Base-by-base conservation (phyloP, 2,888 invertebrate species). In the Drosophila infuscata region DNA sequence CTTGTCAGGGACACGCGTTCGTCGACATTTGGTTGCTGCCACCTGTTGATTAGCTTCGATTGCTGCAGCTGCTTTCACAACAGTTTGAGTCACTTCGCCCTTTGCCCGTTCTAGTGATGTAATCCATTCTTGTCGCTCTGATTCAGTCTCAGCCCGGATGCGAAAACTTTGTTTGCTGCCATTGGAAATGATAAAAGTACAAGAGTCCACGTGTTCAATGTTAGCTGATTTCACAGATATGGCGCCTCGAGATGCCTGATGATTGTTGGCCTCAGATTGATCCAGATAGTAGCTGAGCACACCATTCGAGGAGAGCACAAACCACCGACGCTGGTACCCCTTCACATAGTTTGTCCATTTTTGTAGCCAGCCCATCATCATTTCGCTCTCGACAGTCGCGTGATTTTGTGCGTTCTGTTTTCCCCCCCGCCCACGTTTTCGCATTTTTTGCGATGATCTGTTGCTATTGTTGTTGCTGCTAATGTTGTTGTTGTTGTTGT, bases 341-440 rank as follows among this genome's bases (percentile, higher is more conserved):
- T 99, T 99, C 76, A 99, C 95, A 94, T 99, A 99, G 94, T 99
- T 99, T 76, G 99, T 99, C 99, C 99, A 99, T 94, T 99, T 99
- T 92, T 98, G 97, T 53, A 99, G 95, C 98, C 99, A 99, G 74
- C 99, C 99, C 74, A 91, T 92, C 92, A 93, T 92, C 62, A 93
- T 92, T 82, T 92, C 89, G 53, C 65, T 29, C 6, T 61, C 71
- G 29, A 7, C 41, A 11, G 51, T 35, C 8, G 58, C 57, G 17
- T 52, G 56, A 53, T 36, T 62, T 11, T 15, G 4, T 1, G 48
- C 30, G 56, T n/a, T 38, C 29, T 9, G 17, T 15, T 49, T 49
- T n/a, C 38, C 3, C 1, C 38, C 56, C 0, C 60, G 51, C 0
- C 53, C 66, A 3, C 76, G 66, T 17, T 62, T 68, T 9, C 58